phyloP scores from a whole-genome alignment of 2,113 vertebrate species.

The Alethe diademata region DNA sequence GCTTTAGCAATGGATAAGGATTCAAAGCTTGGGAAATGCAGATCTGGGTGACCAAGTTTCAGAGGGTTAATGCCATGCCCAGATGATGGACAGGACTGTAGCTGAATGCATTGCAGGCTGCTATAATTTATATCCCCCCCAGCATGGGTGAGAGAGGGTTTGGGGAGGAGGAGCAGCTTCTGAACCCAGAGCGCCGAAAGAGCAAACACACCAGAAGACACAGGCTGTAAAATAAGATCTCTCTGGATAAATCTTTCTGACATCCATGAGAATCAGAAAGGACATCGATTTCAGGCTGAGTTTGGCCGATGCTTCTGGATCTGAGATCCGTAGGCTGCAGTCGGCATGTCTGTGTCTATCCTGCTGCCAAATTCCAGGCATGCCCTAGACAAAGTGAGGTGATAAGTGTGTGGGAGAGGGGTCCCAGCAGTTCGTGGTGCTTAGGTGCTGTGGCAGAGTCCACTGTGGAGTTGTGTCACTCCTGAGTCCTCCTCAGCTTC shows the following conservation, averaged over 20 bases:
- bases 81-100: not conserved
- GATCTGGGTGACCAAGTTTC: constrained; percentile 35
- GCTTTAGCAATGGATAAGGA: constrained; percentile 26
- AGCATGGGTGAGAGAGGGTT: not conserved
- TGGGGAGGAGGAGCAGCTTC: not conserved
- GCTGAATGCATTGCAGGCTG: not conserved
- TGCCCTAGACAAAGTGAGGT: not conserved
- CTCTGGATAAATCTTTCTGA: constrained; percentile 9
- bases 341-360: not conserved
- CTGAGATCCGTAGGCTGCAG: not conserved
- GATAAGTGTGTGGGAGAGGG: not conserved
- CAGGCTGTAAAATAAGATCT: not conserved
- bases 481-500: not conserved
- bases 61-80: not conserved
- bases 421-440: not conserved
- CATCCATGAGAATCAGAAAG: not conserved
- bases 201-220: not conserved
- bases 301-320: not conserved
- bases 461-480: not conserved
- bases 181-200: not conserved
- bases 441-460: not conserved
- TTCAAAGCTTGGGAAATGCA: constrained; percentile 32
- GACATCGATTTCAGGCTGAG: not conserved
- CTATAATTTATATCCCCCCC: not conserved
- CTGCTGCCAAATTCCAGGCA: not conserved